Percentiles rank a stretch among this genome's conserved stretches.
Conservation (phyloP, 2,797 vertebrate species). For the Esox masquinongy region DNA sequence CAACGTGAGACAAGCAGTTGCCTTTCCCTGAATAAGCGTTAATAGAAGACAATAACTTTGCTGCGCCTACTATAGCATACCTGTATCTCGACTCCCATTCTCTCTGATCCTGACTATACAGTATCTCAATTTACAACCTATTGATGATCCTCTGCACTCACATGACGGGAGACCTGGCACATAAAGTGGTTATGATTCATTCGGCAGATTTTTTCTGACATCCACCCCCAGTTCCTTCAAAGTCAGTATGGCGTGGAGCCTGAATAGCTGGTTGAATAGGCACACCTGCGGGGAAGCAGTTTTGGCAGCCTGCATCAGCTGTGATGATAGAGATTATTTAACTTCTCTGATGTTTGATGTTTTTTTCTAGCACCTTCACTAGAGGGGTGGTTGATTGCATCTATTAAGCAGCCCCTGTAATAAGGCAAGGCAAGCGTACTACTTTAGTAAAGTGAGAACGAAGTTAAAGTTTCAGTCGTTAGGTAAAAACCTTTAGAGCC, state of each 20-base stretch:
- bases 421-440: background rate
- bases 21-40: slow-evolving; percentile 1
- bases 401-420: background rate
- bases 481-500: background rate
- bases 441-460: background rate
- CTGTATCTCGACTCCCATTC: background rate
- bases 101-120: background rate
- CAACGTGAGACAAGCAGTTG: background rate
- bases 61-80: background rate
- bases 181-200: background rate
- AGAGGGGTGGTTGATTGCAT: background rate
- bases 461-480: background rate
- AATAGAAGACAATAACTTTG: background rate
- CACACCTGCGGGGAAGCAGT: background rate
- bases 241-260: background rate
- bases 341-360: background rate
- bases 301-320: background rate
- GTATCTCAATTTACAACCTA: background rate
- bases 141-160: background rate
- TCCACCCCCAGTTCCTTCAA: background rate
- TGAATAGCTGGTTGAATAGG: background rate
- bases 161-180: background rate
- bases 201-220: background rate
- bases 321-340: slow-evolving; percentile 1
- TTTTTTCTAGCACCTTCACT: background rate